Evolutionary conservation across 1,140 invertebrate species (phyloP).

Genomic region (Ceratina calcarata): DNA sequence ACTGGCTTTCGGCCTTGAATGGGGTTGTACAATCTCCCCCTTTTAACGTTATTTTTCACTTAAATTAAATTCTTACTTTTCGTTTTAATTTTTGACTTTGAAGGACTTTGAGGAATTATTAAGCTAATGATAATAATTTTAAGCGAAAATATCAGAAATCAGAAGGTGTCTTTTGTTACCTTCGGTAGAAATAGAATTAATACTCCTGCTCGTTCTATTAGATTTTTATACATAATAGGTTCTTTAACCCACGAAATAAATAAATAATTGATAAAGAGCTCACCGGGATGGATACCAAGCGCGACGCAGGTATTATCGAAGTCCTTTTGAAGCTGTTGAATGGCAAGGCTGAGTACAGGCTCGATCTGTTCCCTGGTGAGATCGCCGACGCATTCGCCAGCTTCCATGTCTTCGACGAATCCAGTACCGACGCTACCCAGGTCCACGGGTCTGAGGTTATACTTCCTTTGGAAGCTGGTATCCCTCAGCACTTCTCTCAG

Average conservation of each 20-base stretch:
- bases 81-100: too few species aligned
- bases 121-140: too few species aligned
- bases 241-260: conserved; percentile 13
- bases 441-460: conserved; percentile 88
- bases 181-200: too few species aligned
- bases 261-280: conserved; percentile 68
- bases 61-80: too few species aligned
- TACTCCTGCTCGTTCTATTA: too few species aligned
- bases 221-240: too few species aligned
- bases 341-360: conserved; percentile 90
- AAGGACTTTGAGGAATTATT: too few species aligned
- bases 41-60: too few species aligned
- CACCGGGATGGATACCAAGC: conserved; percentile 92
- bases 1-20: too few species aligned
- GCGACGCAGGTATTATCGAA: conserved; percentile 91
- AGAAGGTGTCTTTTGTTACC: too few species aligned
- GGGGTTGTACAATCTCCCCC: too few species aligned
- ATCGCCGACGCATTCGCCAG: conserved; percentile 81
- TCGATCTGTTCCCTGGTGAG: conserved; percentile 88
- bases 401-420: conserved; percentile 80
- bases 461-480: conserved; percentile 90
- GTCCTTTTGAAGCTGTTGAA: conserved; percentile 92
- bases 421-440: conserved; percentile 82
- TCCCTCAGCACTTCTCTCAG: conserved; percentile 90
- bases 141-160: too few species aligned